Conservation (phyloP, 1,140 invertebrate genomes). For the Planococcus citri region DNA sequence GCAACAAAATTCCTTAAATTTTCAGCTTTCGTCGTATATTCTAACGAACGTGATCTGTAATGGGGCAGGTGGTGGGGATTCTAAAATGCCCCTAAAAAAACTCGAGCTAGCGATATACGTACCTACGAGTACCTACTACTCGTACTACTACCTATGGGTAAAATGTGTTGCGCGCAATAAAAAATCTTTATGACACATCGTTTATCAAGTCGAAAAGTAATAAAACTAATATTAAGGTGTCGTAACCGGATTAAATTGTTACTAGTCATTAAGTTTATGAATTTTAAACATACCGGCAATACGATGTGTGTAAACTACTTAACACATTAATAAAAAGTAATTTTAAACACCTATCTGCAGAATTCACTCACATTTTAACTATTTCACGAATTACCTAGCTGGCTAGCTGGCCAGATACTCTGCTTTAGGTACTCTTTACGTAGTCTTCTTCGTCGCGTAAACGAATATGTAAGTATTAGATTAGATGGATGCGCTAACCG, state of each 20-base stretch:
- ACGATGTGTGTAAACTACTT: conserved; percentile 3
- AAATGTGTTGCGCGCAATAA: neutral
- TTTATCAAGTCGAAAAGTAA: neutral
- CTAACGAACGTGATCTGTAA: too few relatives aligned
- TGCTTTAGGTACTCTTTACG: too few relatives aligned
- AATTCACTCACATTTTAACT: neutral
- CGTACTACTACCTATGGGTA: too few relatives aligned
- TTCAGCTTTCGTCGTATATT: neutral
- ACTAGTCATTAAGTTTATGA: conserved; percentile 8
- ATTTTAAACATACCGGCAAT: conserved; percentile 7
- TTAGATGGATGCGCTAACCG: too few relatives aligned
- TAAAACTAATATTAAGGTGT: neutral
- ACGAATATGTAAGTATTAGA: too few relatives aligned
- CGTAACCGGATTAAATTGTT: conserved; percentile 7
- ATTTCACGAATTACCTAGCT: neutral
- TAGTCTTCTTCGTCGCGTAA: too few relatives aligned
- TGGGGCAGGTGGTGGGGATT: too few relatives aligned
- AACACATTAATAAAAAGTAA: conserved; percentile 4
- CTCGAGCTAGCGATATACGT: too few relatives aligned
- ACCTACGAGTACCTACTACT: too few relatives aligned
- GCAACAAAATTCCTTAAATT: neutral
- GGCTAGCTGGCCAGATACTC: too few relatives aligned
- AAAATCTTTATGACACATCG: neutral
- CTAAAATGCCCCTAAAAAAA: neutral
- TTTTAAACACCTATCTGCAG: neutral